phyloP scores from a whole-genome alignment of 1,140 invertebrate genomes.

The Calephelis virginiensis region DNA sequence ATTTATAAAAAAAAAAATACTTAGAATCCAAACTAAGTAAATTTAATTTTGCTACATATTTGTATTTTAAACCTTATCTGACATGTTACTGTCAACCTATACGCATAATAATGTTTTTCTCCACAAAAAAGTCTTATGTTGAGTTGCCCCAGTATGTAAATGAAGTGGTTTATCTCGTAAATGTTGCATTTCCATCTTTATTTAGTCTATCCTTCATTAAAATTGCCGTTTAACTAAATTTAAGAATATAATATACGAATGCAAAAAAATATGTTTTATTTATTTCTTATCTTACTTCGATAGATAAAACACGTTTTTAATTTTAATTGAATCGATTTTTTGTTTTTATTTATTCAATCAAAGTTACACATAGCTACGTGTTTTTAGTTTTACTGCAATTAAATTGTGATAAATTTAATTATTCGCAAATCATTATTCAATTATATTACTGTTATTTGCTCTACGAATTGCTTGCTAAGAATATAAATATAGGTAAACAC shows the following conservation, averaged over 20 bases:
- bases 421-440: too few relatives aligned
- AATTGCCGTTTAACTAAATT: slow-evolving; percentile 11
- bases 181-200: slow-evolving; percentile 10
- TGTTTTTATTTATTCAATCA: too few relatives aligned
- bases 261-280: background rate
- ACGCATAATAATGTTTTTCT: slow-evolving; percentile 13
- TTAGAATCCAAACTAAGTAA: too few relatives aligned
- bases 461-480: too few relatives aligned
- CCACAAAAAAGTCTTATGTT: slow-evolving; percentile 2
- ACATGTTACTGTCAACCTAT: slow-evolving; percentile 11
- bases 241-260: background rate
- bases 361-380: too few relatives aligned
- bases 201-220: slow-evolving; percentile 14
- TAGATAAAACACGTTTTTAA: too few relatives aligned
- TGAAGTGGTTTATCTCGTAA: slow-evolving; percentile 1
- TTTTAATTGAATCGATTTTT: too few relatives aligned
- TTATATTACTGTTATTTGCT: too few relatives aligned
- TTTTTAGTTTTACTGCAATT: too few relatives aligned
- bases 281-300: background rate
- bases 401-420: too few relatives aligned
- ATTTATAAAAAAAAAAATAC: too few relatives aligned
- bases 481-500: too few relatives aligned
- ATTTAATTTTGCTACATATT: background rate
- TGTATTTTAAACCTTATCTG: slow-evolving; percentile 6
- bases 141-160: slow-evolving; percentile 1